Evolutionary conservation across 2,888 invertebrate species (phyloP).

Genomic region (Reticulitermes lucifugus): DNA sequence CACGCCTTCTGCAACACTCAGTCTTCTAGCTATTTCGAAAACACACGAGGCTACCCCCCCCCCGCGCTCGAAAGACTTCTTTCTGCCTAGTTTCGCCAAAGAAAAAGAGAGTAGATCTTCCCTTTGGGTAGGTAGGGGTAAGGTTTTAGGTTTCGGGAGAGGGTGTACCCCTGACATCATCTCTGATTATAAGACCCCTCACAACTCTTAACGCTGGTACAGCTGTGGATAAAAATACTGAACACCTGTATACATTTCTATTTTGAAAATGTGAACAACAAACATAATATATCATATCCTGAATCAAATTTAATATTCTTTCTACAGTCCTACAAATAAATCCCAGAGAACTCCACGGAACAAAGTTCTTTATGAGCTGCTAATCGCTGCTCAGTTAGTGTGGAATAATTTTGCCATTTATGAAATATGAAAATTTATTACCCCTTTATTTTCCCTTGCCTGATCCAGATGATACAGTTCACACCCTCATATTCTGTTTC

Average conservation of each 20-base stretch:
- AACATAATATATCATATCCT: too few relatives aligned
- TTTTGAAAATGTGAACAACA: too few relatives aligned
- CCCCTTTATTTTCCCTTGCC: too few relatives aligned
- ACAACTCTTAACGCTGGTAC: neutral
- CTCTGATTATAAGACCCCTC: neutral
- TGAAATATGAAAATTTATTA: too few relatives aligned
- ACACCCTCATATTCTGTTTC: too few relatives aligned
- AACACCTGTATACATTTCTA: neutral
- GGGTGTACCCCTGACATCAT: neutral
- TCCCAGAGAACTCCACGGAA: too few relatives aligned
- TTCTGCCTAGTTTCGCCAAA: neutral
- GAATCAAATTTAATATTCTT: too few relatives aligned
- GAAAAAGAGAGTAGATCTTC: neutral
- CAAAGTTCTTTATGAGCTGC: too few relatives aligned
- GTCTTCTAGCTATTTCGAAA: neutral
- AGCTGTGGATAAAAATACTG: neutral
- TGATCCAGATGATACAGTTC: too few relatives aligned
- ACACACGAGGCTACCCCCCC: neutral
- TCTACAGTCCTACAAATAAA: too few relatives aligned
- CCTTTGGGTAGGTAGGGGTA: neutral
- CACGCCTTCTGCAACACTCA: slow-evolving; percentile 30
- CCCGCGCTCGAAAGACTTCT: neutral
- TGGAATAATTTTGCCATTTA: too few relatives aligned
- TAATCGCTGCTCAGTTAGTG: too few relatives aligned
- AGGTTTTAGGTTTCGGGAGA: neutral